These are phyloP conservation scores for Paratilapia polleni DNA, from an alignment of 2,113 vertebrate genomes.

Conservation along the genomic window DNA sequence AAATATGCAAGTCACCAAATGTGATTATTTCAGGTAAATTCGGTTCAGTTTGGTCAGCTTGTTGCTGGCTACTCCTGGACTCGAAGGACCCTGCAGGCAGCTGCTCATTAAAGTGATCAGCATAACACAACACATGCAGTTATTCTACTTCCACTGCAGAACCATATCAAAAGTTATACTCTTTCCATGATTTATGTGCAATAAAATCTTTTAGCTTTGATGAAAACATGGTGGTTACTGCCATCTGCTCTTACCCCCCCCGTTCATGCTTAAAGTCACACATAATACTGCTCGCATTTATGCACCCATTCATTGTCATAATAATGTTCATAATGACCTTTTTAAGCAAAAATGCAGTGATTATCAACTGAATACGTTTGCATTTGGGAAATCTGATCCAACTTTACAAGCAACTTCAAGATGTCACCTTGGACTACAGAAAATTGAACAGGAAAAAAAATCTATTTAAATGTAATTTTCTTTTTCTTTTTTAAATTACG, in stretches of 20 bases:
- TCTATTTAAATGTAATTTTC: too few species aligned
- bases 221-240: too few species aligned
- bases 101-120: not conserved
- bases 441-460: too few species aligned
- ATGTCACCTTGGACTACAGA: too few species aligned
- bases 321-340: not conserved
- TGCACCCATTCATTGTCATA: not conserved
- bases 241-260: not conserved
- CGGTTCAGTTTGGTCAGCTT: not conserved
- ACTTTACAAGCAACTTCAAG: not conserved
- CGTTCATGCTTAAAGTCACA: not conserved
- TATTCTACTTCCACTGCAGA: fast-evolving
- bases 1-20: not conserved
- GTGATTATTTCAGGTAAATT: not conserved
- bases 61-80: not conserved
- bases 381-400: not conserved
- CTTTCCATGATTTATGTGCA: too few species aligned
- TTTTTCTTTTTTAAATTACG: not conserved
- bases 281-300: not conserved
- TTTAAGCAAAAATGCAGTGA: not conserved
- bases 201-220: too few species aligned
- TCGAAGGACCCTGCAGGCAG: not conserved
- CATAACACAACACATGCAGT: not conserved
- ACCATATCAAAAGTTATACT: too few species aligned
- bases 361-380: not conserved